Evolutionary conservation across 2,797 vertebrate genomes (phyloP).

Genomic region (Bucorvus abyssinicus): DNA sequence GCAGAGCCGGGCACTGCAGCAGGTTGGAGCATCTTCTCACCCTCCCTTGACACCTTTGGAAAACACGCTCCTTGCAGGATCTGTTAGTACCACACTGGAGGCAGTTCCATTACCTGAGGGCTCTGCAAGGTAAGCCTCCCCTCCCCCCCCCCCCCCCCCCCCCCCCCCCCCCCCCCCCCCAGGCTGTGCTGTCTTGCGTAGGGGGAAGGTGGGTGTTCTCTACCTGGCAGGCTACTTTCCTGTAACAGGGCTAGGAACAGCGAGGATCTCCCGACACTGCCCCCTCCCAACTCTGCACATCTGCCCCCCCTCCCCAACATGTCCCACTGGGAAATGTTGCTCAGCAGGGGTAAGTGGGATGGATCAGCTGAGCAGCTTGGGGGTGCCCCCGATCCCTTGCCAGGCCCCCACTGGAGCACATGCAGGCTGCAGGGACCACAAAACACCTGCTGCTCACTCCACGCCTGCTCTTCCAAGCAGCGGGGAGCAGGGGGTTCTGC

Average conservation of each 20-base stretch:
- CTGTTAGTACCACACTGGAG: background rate
- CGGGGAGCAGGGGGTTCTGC: rapidly evolving
- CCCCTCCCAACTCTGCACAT: background rate
- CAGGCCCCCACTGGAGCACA: rapidly evolving
- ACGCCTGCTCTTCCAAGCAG: rapidly evolving
- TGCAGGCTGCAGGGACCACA: rapidly evolving
- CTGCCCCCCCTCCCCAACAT: no score
- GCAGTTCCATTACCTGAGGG: rapidly evolving
- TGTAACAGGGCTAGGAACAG: background rate
- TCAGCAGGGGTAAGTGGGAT: background rate
- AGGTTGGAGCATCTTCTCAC: background rate
- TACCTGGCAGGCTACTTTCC: rapidly evolving
- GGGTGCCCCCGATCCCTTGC: no score
- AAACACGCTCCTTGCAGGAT: background rate
- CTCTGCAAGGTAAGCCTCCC: background rate
- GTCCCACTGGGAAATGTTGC: background rate
- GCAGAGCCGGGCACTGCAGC: no score
- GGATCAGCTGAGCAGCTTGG: background rate
- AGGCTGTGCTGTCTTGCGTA: rapidly evolving
- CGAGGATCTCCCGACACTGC: rapidly evolving
- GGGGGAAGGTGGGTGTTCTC: background rate
- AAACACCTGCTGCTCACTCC: rapidly evolving
- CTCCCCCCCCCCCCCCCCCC: no score
- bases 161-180: no score
- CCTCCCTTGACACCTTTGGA: background rate